Base-by-base conservation (phyloP, 2,797 vertebrate species). In the Urosaurus nigricauda region DNA sequence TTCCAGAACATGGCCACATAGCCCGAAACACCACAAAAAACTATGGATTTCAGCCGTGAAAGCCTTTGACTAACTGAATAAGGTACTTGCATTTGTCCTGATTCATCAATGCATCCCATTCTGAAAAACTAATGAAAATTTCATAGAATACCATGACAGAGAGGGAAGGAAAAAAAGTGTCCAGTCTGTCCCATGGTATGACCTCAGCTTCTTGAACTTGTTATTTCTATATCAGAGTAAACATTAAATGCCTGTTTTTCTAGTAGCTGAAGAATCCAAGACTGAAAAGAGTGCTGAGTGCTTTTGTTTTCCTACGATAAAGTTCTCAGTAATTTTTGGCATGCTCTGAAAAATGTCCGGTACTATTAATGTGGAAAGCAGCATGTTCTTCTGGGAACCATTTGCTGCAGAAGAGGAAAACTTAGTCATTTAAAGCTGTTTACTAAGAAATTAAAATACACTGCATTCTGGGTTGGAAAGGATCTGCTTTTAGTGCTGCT, bases 331-430 rank as follows among this genome's bases (percentile, higher is more conserved):
- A 85, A 87, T 93, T 88, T 93, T 82, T 91, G 90, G 86, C 93
- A 84, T 89, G 77, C 7, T 0, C 68, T 92, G 80, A 89, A 83
- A 94, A 95, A 90, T 56, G 86, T 91, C 86, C 83, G 91, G 87
- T 93, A 84, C 71, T 77, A 87, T 85, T 77, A 81, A 68, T 88
- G 70, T 17, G 68, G 93, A 95, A 87, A 94, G 73, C 88, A 87
- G 16, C 87, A 56, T 93, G 89, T 92, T 93, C 93, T 94, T 94
- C 74, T 90, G 92, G 92, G 89, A 95, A 90, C 85, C 56, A 90
- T 94, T 93, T 89, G 86, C 5, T 5, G 91, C 83, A 87, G 43
- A 89, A 73, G 90, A 88, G 56, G 82, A 88, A 94, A 94, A 88
- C 88, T 92, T 90, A 93, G 89, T 92, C 74, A 56, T 89, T 90